Evolutionary conservation across 2,888 invertebrate genomes (phyloP), one percentile per base, ranked within the genome.

Genomic region (Drosophila affinis): DNA sequence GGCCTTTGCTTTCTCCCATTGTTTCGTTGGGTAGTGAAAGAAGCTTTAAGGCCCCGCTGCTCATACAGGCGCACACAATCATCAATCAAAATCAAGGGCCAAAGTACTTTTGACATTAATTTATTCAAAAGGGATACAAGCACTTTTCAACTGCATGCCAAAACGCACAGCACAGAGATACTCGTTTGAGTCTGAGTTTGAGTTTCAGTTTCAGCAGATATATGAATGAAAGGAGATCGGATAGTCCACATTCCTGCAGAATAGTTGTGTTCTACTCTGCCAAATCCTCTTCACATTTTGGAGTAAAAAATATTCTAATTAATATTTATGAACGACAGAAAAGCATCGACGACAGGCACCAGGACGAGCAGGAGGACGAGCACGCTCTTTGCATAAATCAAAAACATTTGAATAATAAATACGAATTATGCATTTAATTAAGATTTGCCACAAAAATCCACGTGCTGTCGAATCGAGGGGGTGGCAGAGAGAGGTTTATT

Each of bases 31-130:
- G 57, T 24, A 39, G 51, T 48, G 55, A 52, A 24, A 21, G 18
- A 24, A 49, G 55, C 60, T 73, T 67, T 67, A 67, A 72, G 73
- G 56, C 47, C 32, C 27, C 65, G 76, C 55, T 76, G 79, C 69
- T 78, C 76, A 70, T 73, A 71, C 83, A 72, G 77, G 72, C 81
- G 73, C 77, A 80, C 77, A 80, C 83, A 87, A 87, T 89, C 88
- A 91, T 91, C 91, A 91, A 91, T 91, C 91, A 91, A 91, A 90
- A 89, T 90, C 89, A 91, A 89, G 90, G 86, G 89, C 87, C 81
- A 90, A 90, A 90, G 85, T 84, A 87, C 84, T 91, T 91, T 85
- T 91, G 91, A 91, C 91, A 89, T 90, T 90, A 91, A 91, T 91
- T 91, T 91, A 91, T 91, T 91, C 91, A 91, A 89, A 89, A 81